Evolutionary conservation across 2,888 invertebrate species (phyloP).

Genomic region (Peribatodes rhomboidaria): DNA sequence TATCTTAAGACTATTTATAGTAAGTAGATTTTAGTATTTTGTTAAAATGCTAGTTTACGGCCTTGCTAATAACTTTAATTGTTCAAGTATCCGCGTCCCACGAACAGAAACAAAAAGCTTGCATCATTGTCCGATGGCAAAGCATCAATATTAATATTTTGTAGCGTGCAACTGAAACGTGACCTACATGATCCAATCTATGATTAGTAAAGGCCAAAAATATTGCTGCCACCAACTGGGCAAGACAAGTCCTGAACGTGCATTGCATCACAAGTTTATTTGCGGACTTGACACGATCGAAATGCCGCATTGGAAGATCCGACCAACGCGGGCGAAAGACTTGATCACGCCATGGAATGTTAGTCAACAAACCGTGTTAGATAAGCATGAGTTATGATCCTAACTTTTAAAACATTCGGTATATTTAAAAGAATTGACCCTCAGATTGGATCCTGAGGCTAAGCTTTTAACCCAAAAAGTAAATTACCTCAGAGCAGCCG

Average conservation of each 20-base stretch:
- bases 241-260: constrained; percentile 55
- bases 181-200: constrained; percentile 45
- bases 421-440: not conserved
- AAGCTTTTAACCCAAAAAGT: not conserved
- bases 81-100: constrained; percentile 34
- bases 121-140: constrained; percentile 15
- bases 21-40: not conserved
- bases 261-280: constrained; percentile 76
- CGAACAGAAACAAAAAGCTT: constrained; percentile 18
- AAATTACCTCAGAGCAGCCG: not conserved
- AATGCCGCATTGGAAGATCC: constrained; percentile 53
- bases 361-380: constrained; percentile 32
- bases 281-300: constrained; percentile 69
- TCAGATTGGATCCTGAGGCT: not conserved
- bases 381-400: not conserved
- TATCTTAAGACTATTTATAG: not conserved
- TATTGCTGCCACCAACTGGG: constrained; percentile 43
- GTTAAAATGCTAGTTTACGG: not conserved
- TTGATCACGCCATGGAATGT: constrained; percentile 42
- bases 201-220: constrained; percentile 56
- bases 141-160: constrained; percentile 20
- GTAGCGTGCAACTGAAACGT: constrained; percentile 30
- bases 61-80: constrained; percentile 18
- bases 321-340: constrained; percentile 45
- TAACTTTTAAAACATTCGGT: no score